Percentiles rank a stretch among this genome's conserved stretches.
These are phyloP conservation scores for Tortricodes alternella DNA, from an alignment of 2,888 invertebrate genomes.

Conservation along the genomic window DNA sequence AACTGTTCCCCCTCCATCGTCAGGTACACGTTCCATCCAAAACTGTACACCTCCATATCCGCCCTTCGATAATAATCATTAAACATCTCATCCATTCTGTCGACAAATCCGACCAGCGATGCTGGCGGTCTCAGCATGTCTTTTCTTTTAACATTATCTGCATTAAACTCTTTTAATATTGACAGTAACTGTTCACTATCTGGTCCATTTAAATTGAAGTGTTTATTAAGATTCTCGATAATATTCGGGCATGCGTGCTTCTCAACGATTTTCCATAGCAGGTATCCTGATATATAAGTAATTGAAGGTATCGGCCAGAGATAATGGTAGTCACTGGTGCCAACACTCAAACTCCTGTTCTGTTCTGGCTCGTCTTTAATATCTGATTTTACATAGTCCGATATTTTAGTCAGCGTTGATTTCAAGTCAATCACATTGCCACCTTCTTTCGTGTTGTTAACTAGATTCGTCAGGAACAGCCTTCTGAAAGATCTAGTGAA, in stretches of 20 bases:
- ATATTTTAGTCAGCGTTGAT: constrained; percentile 2
- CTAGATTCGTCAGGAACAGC: constrained; percentile 1
- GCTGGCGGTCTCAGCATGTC: neutral
- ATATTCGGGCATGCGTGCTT: constrained; percentile 4
- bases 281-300: constrained; percentile 7
- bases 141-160: neutral
- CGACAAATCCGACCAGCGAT: neutral
- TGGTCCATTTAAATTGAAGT: neutral
- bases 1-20: neutral
- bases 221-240: neutral
- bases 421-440: constrained; percentile 6
- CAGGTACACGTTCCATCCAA: constrained; percentile 9
- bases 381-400: neutral
- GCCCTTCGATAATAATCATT: neutral
- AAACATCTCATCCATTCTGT: neutral
- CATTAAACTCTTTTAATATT: neutral
- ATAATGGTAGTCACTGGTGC: neutral
- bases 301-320: constrained; percentile 7
- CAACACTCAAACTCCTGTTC: neutral
- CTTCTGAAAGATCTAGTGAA: constrained; percentile 15
- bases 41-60: neutral
- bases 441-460: neutral
- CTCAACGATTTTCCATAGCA: constrained; percentile 10
- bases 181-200: neutral
- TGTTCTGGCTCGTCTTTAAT: neutral